These are phyloP conservation scores for Rhysida immarginata DNA, from an alignment of 1,140 invertebrate genomes.

Conservation along the genomic window DNA sequence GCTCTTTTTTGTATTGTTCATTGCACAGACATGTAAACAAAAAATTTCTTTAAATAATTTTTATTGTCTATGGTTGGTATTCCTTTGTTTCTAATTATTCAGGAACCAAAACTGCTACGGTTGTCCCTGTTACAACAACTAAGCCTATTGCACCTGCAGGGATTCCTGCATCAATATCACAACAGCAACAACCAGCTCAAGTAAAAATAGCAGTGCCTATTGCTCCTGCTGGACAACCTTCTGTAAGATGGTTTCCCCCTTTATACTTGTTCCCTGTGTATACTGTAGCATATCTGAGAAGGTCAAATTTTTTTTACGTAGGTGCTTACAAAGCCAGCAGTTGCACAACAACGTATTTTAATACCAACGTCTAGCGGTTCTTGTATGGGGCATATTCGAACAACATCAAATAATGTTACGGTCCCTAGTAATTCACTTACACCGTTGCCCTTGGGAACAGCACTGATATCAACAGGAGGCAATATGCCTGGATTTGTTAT, in stretches of 20 bases:
- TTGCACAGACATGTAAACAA: not conserved
- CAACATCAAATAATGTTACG: conserved; percentile 1
- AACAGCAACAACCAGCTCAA: conserved; percentile 15
- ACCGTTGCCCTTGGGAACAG: conserved; percentile 36
- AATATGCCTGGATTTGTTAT: conserved; percentile 38
- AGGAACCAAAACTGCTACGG: conserved; percentile 15
- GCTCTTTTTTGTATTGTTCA: not conserved
- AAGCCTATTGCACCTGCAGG: conserved; percentile 16
- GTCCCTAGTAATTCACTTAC: conserved; percentile 29
- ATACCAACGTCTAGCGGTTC: conserved; percentile 11
- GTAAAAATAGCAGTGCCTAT: conserved; percentile 23
- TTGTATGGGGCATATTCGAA: conserved; percentile 19
- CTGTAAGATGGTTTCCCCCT: not conserved
- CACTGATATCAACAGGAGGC: conserved; percentile 36
- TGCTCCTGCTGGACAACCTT: conserved; percentile 16
- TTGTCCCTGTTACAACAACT: not conserved
- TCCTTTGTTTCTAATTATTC: conserved; percentile 8
- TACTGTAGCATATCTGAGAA: not conserved
- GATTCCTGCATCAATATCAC: conserved; percentile 1
- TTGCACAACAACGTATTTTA: conserved; percentile 10
- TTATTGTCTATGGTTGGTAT: conserved; percentile 17
- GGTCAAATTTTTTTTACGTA: not conserved
- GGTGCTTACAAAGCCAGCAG: not conserved
- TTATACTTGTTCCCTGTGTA: not conserved
- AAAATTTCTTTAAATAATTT: not conserved